Evolutionary conservation across 1,140 invertebrate species (phyloP).

Genomic region (Penaeus vannamei): DNA sequence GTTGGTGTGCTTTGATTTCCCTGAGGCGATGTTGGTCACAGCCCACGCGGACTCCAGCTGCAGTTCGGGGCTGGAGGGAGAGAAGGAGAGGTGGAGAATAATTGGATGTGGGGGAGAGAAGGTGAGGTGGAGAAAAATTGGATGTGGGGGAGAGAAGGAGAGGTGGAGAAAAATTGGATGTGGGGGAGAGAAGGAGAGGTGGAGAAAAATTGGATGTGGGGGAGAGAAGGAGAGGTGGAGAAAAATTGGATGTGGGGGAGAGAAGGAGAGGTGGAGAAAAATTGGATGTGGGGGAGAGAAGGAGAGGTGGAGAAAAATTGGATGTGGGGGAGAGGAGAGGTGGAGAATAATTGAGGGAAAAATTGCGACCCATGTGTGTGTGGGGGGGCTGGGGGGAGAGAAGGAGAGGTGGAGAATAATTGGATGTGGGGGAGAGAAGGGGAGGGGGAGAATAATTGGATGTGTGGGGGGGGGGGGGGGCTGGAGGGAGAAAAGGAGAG

Average conservation of each 20-base stretch:
- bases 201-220: not conserved
- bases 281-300: not conserved
- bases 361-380: too few relatives aligned
- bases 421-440: not conserved
- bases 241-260: not conserved
- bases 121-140: not conserved
- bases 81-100: not conserved
- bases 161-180: not conserved
- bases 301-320: not conserved
- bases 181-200: not conserved
- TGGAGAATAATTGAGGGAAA: too few relatives aligned
- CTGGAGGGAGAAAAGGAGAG: not conserved
- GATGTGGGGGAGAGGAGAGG: too few relatives aligned
- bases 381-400: slow-evolving; percentile 71
- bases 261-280: not conserved
- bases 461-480: not conserved
- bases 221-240: not conserved
- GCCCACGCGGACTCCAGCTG: slow-evolving; percentile 99
- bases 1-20: slow-evolving; percentile 91
- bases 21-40: slow-evolving; percentile 97
- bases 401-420: not conserved
- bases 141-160: not conserved
- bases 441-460: not conserved
- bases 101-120: not conserved
- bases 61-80: slow-evolving; percentile 76